phyloP scores from a whole-genome alignment of 2,888 invertebrate species.

The Polymixis flavicincta region DNA sequence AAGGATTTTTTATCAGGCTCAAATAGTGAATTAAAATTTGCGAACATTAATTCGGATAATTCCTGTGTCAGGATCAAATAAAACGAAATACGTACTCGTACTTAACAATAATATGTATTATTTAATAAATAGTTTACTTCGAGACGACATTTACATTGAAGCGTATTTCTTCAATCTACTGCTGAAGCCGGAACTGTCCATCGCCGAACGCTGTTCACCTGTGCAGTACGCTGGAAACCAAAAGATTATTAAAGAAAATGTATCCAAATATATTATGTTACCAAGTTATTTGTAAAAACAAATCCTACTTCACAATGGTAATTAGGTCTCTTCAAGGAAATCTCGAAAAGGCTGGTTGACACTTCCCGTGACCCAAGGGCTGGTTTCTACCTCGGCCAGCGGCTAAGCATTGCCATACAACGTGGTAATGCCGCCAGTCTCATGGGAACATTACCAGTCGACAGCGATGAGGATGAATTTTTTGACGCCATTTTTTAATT shows the following conservation, averaged over 20 bases:
- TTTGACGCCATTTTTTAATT: too few relatives aligned
- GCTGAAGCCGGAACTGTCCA: conserved; percentile 79
- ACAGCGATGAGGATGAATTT: too few relatives aligned
- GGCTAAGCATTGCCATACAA: too few relatives aligned
- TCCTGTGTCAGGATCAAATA: not conserved
- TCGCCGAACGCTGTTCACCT: conserved; percentile 78
- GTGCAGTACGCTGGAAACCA: conserved; percentile 83
- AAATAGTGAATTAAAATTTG: not conserved
- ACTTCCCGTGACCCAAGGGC: too few relatives aligned
- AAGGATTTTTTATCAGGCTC: not conserved
- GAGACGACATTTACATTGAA: conserved; percentile 57
- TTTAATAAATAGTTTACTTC: conserved; percentile 35
- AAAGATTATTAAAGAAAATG: not conserved
- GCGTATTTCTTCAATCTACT: conserved; percentile 74
- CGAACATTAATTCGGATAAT: not conserved
- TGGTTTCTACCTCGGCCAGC: too few relatives aligned
- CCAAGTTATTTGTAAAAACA: too few relatives aligned
- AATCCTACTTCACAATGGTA: too few relatives aligned
- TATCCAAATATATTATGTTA: too few relatives aligned
- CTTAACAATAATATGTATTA: conserved; percentile 2
- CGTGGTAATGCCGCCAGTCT: too few relatives aligned
- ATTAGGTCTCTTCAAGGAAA: too few relatives aligned
- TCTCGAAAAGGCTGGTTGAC: too few relatives aligned
- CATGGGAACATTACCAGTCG: too few relatives aligned
- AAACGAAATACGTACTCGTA: conserved; percentile 12